Base-by-base conservation (phyloP, 2,888 invertebrate genomes). In the Lasius fuliginosus region DNA sequence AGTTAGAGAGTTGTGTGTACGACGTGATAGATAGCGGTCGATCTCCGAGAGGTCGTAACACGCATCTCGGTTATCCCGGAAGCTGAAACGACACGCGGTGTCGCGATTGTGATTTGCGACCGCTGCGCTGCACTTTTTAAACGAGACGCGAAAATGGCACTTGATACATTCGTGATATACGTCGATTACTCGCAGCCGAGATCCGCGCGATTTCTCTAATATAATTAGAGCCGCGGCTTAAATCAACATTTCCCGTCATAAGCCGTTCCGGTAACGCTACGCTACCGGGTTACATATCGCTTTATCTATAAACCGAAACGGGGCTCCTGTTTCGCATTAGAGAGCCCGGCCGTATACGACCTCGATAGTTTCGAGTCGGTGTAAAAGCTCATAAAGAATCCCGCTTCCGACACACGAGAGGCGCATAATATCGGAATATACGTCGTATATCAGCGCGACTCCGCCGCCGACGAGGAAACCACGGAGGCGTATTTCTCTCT, bases 361-460 rank as follows among this genome's bases (percentile, higher is more conserved):
- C 71, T 67, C 75, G 76, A 86, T 85, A 65, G 58, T 74, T 53
- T 86, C 76, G 79, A 86, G 88, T 86, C 71, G 56, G 27, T 85
- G 69, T 79, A 87, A 85, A 85, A 67, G 84, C 86, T 83, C 90
- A 85, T 91, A 90, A 92, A 92, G 92, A 91, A 91, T 91, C 84
- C 82, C 86, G 83, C 85, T 90, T 84, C 87, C 76, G 77, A 65
- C 81, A 85, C 84, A 88, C 87, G 33, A 11, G 64, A 86, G 85
- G 85, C 83, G 84, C 87, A 89, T 91, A 92, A 92, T 92, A 91
- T 92, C 87, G 85, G 88, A 53, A 53, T 86, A 89, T 88, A 91
- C 90, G 90, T 86, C 91, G 88, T 92, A 91, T 89, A 90, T 92
- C 91, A 90, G 86, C 79, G 6, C 46, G 81, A 79, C 71, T 65